phyloP scores from a whole-genome alignment of 1,140 invertebrate genomes.

The Rhopalosiphum maidis region DNA sequence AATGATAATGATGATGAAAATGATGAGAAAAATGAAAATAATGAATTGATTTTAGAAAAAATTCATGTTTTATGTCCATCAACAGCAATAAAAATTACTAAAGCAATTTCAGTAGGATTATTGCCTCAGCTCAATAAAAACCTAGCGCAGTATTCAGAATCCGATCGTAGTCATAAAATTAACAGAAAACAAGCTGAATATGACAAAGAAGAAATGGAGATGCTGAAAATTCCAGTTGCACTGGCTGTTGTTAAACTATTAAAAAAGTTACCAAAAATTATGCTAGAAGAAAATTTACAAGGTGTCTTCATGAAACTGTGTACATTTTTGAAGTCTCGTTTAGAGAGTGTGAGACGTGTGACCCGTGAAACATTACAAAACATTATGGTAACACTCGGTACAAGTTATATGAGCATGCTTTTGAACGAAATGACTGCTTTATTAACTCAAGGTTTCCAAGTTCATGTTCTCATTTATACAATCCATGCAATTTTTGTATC shows the following conservation, averaged over 20 bases:
- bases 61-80: constrained; percentile 70
- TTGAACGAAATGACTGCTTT: constrained; percentile 82
- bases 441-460: constrained; percentile 88
- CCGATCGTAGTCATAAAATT: constrained; percentile 78
- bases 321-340: constrained; percentile 85
- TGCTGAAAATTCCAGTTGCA: constrained; percentile 88
- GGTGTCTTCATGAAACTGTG: constrained; percentile 90
- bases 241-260: constrained; percentile 91
- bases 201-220: constrained; percentile 85
- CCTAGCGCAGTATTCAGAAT: constrained; percentile 76
- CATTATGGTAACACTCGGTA: constrained; percentile 85
- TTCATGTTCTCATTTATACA: constrained; percentile 90
- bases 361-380: constrained; percentile 89
- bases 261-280: constrained; percentile 80
- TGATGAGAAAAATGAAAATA: constrained; percentile 61
- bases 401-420: constrained; percentile 78
- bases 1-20: constrained; percentile 61
- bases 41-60: constrained; percentile 64
- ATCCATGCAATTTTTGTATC: constrained; percentile 81
- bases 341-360: constrained; percentile 84
- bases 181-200: constrained; percentile 72
- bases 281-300: constrained; percentile 74
- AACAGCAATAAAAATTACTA: constrained; percentile 76
- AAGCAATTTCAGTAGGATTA: constrained; percentile 69
- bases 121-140: constrained; percentile 73